Evolutionary conservation across 1,140 invertebrate species (phyloP).

Genomic region (Tetragnatha versicolor): DNA sequence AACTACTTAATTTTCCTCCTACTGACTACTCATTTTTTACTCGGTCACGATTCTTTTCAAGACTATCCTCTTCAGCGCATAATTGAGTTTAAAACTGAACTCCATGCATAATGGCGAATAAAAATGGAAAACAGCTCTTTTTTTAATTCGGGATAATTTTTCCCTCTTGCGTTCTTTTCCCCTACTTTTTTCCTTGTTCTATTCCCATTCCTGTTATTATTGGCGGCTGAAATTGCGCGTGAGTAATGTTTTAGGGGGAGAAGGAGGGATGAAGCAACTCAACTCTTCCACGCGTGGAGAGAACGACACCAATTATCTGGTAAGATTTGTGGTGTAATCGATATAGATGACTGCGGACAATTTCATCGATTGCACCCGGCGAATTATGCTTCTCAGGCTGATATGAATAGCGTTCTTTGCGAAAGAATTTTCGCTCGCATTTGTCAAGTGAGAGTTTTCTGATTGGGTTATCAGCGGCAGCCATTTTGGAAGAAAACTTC

Average conservation of each 20-base stretch:
- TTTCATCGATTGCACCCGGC: not conserved
- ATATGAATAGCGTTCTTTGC: not conserved
- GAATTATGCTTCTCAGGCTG: not conserved
- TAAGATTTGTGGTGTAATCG: slow-evolving; percentile 7
- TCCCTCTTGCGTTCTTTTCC: not conserved
- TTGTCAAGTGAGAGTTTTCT: not conserved
- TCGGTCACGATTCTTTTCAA: too few relatives aligned
- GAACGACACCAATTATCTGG: not conserved
- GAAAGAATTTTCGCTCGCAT: not conserved
- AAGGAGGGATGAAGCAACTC: not conserved
- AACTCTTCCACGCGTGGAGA: not conserved
- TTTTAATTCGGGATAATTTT: not conserved
- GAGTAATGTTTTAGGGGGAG: not conserved
- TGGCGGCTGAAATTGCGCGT: slow-evolving; percentile 12
- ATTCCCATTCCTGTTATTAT: slow-evolving; percentile 22
- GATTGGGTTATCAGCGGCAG: too few relatives aligned
- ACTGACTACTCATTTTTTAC: too few relatives aligned
- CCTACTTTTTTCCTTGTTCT: not conserved
- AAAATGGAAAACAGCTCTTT: slow-evolving; percentile 42
- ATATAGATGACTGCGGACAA: not conserved
- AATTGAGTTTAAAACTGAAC: slow-evolving; percentile 28
- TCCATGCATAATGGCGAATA: slow-evolving; percentile 22
- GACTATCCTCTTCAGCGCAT: too few relatives aligned
- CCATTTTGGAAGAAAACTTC: too few relatives aligned
- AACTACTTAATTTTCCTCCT: too few relatives aligned